phyloP scores from a whole-genome alignment of 2,888 invertebrate species.

The Acrobasis suavella region DNA sequence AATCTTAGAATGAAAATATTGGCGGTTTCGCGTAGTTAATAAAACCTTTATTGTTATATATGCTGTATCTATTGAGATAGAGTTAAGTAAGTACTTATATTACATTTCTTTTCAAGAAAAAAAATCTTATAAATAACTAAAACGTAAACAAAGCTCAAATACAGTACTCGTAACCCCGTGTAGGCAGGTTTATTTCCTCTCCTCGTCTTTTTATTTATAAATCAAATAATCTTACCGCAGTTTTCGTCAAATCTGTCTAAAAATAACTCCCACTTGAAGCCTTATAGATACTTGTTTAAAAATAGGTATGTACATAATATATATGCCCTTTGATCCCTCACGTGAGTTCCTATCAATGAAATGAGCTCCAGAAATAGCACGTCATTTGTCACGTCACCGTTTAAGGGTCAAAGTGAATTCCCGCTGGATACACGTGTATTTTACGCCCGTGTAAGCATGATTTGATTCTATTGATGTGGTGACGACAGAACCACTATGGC shows the following conservation, averaged over 20 bases:
- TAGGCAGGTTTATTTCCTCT: background rate
- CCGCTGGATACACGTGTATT: background rate
- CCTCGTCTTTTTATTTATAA: background rate
- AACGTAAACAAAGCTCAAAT: no score
- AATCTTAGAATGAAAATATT: no score
- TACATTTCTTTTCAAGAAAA: no score
- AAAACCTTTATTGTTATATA: no score
- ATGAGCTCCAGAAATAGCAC: slow-evolving; percentile 11
- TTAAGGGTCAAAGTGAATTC: slow-evolving; percentile 2
- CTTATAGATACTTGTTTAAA: background rate
- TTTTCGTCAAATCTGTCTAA: background rate
- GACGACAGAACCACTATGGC: background rate
- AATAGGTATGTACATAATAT: background rate
- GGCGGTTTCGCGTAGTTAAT: no score
- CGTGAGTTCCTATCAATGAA: slow-evolving; percentile 17
- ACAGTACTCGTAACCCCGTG: background rate
- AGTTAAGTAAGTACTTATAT: no score
- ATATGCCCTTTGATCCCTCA: slow-evolving; percentile 11
- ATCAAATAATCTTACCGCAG: background rate
- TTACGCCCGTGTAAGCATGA: background rate
- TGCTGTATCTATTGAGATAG: no score
- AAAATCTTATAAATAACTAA: no score
- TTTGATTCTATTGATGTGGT: slow-evolving; percentile 7
- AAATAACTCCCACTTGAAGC: background rate
- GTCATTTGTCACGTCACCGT: slow-evolving; percentile 6